These are phyloP conservation scores for Zeus faber DNA, from an alignment of 2,113 vertebrate species.

Conservation along the genomic window DNA sequence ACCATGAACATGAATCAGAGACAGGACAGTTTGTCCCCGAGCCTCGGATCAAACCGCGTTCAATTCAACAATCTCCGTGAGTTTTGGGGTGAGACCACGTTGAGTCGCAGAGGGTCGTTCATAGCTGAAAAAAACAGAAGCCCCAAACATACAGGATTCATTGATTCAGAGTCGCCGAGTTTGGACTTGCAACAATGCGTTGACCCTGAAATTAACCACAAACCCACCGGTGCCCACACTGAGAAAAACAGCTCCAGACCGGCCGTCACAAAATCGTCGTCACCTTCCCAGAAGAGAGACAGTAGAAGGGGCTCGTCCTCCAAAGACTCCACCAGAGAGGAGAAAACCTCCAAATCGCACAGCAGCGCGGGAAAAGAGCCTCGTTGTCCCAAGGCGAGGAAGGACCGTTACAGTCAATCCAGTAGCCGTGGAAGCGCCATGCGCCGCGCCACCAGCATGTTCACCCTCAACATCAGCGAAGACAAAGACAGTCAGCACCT, in stretches of 20 bases:
- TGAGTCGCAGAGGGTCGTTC: constrained; percentile 34
- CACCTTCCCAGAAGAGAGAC: constrained; percentile 23
- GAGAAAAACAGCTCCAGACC: constrained; percentile 43
- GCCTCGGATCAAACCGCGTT: constrained; percentile 61
- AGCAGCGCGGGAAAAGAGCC: constrained; percentile 37
- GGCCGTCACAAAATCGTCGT: constrained; percentile 26
- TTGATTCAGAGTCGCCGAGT: constrained; percentile 37
- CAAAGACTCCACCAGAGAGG: constrained; percentile 49
- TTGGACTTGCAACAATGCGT: constrained; percentile 29
- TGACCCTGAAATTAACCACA: constrained; percentile 29
- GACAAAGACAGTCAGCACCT: constrained; percentile 44
- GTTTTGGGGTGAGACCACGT: constrained; percentile 81
- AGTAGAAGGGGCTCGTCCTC: constrained; percentile 35
- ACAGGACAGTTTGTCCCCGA: constrained; percentile 62
- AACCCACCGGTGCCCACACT: background rate
- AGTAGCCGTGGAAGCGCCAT: constrained; percentile 50
- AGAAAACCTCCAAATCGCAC: constrained; percentile 33
- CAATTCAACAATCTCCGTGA: constrained; percentile 84
- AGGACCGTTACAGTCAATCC: constrained; percentile 42
- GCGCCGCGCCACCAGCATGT: constrained; percentile 66
- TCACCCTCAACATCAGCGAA: constrained; percentile 42
- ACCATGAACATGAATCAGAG: constrained; percentile 76
- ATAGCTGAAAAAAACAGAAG: constrained; percentile 41
- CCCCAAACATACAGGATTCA: constrained; percentile 47
- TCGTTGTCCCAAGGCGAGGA: constrained; percentile 42